Base-by-base conservation (phyloP, 2,888 invertebrate species). In the Entomobrya multifasciata region DNA sequence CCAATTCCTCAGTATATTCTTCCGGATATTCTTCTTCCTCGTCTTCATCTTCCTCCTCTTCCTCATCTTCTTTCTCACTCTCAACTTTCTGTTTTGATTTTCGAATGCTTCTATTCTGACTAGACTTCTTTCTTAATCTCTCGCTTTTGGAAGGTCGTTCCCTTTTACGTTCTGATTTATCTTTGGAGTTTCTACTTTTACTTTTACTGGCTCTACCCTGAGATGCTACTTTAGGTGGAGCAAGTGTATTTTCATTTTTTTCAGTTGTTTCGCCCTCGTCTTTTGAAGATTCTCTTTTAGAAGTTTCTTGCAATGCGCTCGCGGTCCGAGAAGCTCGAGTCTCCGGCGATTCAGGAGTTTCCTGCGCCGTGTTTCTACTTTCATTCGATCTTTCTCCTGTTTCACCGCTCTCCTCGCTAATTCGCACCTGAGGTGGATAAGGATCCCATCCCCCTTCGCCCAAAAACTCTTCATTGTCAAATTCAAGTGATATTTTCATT, bases 1-100 rank as follows among this genome's bases (percentile, higher is more conserved):
- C 80, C 41, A 80, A 27, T n/a, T 67, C 80, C 55, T 80, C 80
- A 22, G 10, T 36, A 17, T 55, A 70, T 70, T 80, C 80, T 8
- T 36, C 67, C 2, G 36, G 49, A 22, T 36, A 36, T 0, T 11
- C 36, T 0, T 17, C 6, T 13, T 30, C 52, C 15, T 25, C 22
- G 8, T n/a, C 52, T 17, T 13, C 70, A 1, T 17, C 30, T 30
- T 30, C 65, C 8, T 47, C 70, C 20, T 47, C 47, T 0, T 70
- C 36, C 5, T 15, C 47, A 0, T 62, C 62, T 27, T 74, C 47
- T 15, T 27, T 11, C 13, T 10, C 47, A 44, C n/a, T 36, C 8
- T 36, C 36, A n/a, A 44, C 47, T 20, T 11, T n/a, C 8, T 47
- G 8, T 47, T 70, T 36, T 36, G 8, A 22, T 20, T 41, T 70